Base-by-base conservation (phyloP, 2,113 vertebrate genomes). In the Dolichallabes microphthalmus region DNA sequence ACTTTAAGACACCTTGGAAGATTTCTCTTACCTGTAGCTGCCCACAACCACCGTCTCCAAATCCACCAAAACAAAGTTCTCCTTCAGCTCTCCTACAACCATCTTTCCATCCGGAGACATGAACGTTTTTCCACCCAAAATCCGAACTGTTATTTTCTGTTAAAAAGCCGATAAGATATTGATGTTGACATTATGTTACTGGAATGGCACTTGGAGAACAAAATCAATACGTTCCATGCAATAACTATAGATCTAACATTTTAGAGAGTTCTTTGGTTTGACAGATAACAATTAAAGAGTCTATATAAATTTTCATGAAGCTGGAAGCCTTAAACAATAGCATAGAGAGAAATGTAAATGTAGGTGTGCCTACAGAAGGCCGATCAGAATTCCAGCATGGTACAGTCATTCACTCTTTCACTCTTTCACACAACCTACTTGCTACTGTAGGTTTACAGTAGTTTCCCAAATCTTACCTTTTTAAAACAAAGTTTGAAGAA, bases 21-120 rank as follows among this genome's bases (percentile, higher is more conserved):
- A 74, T 75, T 25, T 76, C 50, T 85, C 89, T 64, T 89, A 95
- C 97, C 96, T 97, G 93, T 96, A 98, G 88, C 95, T 96, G 58
- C 97, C 97, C 0, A 96, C 93, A 88, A 97, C 93, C 84, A 96
- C 96, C 1, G 91, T 93, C 79, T 95, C 89, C 27, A 95, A 91
- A 53, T 98, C 97, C 83, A 97, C 92, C 86, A 98, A 86, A 27
- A 97, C 82, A 71, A 97, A 98, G 79, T 96, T 97, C 85, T 96
- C 94, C 86, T 95, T 95, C 89, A 97, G 60, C 6, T 91, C 90
- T 53, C 97, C 96, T 0, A 91, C 93, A 87, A 97, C 94, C 91
- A 93, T 96, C 88, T 90, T 93, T 4, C 94, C 91, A 32, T 89
- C 85, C 69, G 92, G 93, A 3, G 95, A 95, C 84, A 92, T 94